Evolutionary conservation across 23 tunicate genomes (phyloP).

Genomic region (Halocynthia aurantium): DNA sequence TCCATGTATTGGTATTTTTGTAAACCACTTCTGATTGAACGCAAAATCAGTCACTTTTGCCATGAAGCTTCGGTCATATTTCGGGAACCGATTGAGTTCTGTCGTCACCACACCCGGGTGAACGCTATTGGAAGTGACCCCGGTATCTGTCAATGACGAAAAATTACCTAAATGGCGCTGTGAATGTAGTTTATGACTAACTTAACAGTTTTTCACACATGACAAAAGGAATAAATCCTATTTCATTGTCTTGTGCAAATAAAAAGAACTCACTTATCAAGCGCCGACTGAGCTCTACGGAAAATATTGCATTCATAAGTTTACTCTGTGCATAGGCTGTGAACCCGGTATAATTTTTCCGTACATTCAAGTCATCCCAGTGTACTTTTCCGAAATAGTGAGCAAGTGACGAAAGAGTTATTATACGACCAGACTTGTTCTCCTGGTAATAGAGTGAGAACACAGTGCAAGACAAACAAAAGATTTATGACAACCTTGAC

Average conservation of each 20-base stretch:
- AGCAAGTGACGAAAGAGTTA: slow-evolving; percentile 44
- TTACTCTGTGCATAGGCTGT: slow-evolving; percentile 57
- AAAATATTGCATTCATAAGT: slow-evolving; percentile 55
- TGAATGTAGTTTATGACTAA: too few relatives aligned
- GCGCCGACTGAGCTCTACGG: slow-evolving; percentile 36
- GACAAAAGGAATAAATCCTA: not conserved
- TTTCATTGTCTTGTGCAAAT: too few relatives aligned
- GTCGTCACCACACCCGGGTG: slow-evolving; percentile 85
- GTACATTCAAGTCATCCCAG: slow-evolving; percentile 52
- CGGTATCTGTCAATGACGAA: slow-evolving; percentile 32
- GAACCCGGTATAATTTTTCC: slow-evolving; percentile 39
- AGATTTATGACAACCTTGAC: too few relatives aligned
- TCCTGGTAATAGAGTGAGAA: slow-evolving; percentile 14
- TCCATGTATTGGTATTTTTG: slow-evolving; percentile 44
- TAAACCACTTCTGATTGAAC: not conserved
- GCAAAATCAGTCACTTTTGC: slow-evolving; percentile 16
- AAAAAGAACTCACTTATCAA: slow-evolving; percentile 33
- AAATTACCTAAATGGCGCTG: too few relatives aligned
- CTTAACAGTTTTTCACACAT: too few relatives aligned
- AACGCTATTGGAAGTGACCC: slow-evolving; percentile 57
- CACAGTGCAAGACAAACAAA: too few relatives aligned
- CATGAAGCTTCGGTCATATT: slow-evolving; percentile 4
- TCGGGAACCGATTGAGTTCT: slow-evolving; percentile 29
- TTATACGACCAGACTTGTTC: slow-evolving; percentile 51
- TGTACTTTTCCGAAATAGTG: slow-evolving; percentile 40